A percentile compares a stretch with the other conserved stretches of the same genome.
Conservation (phyloP, 2,888 invertebrate species). For the Stictocephala bisonia region DNA sequence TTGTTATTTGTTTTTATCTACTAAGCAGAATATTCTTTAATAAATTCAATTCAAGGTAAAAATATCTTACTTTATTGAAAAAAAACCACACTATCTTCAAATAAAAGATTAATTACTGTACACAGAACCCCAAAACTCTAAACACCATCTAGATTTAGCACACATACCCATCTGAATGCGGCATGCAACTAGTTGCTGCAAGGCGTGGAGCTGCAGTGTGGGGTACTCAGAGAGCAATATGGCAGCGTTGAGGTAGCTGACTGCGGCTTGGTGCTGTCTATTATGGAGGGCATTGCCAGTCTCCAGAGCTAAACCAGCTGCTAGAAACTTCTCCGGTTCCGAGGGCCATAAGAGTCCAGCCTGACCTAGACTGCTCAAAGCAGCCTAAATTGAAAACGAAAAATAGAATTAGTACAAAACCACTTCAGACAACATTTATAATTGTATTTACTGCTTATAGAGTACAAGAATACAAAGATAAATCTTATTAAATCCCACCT, state of each 20-base stretch:
- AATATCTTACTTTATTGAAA: no score
- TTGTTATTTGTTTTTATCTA: not conserved
- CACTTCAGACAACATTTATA: no score
- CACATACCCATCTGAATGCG: constrained; percentile 51
- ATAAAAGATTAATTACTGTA: not conserved
- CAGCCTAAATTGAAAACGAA: no score
- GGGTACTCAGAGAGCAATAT: constrained; percentile 51
- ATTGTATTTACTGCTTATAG: no score
- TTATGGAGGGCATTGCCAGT: constrained; percentile 49
- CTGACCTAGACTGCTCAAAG: not conserved
- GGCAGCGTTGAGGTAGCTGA: constrained; percentile 50
- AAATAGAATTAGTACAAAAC: no score
- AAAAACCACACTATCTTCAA: no score
- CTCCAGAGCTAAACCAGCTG: constrained; percentile 52
- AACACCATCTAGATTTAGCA: not conserved
- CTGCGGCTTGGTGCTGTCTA: constrained; percentile 46
- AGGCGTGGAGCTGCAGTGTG: constrained; percentile 51
- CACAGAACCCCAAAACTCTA: not conserved
- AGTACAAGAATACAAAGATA: no score
- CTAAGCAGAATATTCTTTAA: not conserved
- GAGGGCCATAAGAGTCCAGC: constrained; percentile 11
- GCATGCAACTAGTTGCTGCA: constrained; percentile 50
- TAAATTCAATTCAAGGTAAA: not conserved
- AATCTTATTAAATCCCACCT: no score
- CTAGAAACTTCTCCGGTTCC: constrained; percentile 48